phyloP scores from a whole-genome alignment of 2,888 invertebrate species.

The Euproctis similis region DNA sequence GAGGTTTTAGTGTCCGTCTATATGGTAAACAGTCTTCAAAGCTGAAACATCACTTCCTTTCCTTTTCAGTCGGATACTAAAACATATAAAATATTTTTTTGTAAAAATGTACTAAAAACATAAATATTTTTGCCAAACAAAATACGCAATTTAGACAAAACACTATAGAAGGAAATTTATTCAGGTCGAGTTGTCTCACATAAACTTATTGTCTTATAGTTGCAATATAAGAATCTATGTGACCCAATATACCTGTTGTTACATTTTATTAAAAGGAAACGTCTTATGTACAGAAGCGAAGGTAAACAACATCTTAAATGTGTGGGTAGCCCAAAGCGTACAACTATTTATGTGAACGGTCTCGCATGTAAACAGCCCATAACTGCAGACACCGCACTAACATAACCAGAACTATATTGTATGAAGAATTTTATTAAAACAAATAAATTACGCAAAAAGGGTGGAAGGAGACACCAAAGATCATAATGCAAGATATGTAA shows the following conservation, averaged over 20 bases:
- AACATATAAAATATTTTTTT: too few species aligned
- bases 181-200: constrained; percentile 1
- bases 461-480: constrained; percentile 29
- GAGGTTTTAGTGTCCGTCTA: too few species aligned
- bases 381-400: constrained; percentile 52
- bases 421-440: constrained; percentile 55
- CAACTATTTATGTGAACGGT: constrained; percentile 28
- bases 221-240: constrained; percentile 3
- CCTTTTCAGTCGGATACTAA: too few species aligned
- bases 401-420: constrained; percentile 60
- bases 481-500: constrained; percentile 41
- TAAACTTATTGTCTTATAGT: constrained; percentile 5
- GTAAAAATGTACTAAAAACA: too few species aligned
- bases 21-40: too few species aligned
- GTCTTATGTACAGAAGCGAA: constrained; percentile 5
- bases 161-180: neutral
- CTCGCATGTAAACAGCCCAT: constrained; percentile 67
- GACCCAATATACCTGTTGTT: constrained; percentile 7
- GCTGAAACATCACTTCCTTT: too few species aligned
- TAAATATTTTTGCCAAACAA: too few species aligned
- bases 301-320: constrained; percentile 15
- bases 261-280: constrained; percentile 7
- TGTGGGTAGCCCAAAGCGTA: constrained; percentile 17
- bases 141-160: too few species aligned
- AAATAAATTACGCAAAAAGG: constrained; percentile 43